Base-by-base conservation (phyloP, 1,140 invertebrate genomes). In the Conopomorpha cramerella region DNA sequence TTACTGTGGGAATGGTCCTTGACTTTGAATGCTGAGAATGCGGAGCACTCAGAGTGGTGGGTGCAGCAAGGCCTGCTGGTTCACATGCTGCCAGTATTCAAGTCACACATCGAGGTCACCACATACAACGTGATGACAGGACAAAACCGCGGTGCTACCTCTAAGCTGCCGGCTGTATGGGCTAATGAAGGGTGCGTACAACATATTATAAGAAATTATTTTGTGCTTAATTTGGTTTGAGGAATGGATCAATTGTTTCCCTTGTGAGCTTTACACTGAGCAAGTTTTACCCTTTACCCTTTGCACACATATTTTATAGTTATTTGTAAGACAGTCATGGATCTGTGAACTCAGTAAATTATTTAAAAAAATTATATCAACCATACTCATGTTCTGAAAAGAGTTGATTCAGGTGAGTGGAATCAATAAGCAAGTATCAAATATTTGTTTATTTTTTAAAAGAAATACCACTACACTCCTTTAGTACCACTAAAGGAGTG, bases 51-150 rank as follows among this genome's bases (percentile, higher is more conserved):
- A 0, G 50, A 80, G 30, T 88, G 85, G 85, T 81, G 84, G 54
- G 81, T 87, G 26, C 78, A 82, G 41, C 77, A 84, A 44, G 80
- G 81, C 14, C 66, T 82, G 27, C 57, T 90, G 10, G 79, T 88
- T 39, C 87, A 90, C 57, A 78, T 89, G 47, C 49, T 88, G 29
- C 85, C 86, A 1, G 76, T 82, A 12, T 81, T 82, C 47, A 80
- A 81, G 8, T 85, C 82, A 16, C 85, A 86, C 39, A 58, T 89
- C n/a, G 86, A 90, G 64, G 79, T 90, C 1, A 84, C 83, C 2
- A 81, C 80, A 26, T 90, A 89, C 45, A 82, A 87, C 40, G 66
- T 84, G 16, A 77, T 81, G 46, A 84, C 82, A 4, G 86, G 87
- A n/a, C 78, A 82, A 41, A 85, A 87, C 52, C 64, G 81, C 4